phyloP scores from a whole-genome alignment of 2,888 invertebrate species.

The Catocala nupta region DNA sequence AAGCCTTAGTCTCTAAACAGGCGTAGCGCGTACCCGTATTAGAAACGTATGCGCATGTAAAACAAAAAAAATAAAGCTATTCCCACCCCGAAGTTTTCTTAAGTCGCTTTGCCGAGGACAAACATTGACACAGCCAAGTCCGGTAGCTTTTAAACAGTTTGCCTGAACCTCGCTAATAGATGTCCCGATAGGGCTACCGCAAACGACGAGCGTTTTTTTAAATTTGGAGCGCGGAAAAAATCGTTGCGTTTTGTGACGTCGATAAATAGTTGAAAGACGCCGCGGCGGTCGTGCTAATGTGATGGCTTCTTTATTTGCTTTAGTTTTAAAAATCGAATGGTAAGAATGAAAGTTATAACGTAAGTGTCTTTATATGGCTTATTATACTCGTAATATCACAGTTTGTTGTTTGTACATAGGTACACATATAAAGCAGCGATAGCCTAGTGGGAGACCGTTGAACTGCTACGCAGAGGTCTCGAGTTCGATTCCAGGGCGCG shows the following conservation, averaged over 20 bases:
- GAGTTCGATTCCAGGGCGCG: too few species aligned
- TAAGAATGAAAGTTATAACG: too few species aligned
- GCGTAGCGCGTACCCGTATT: slow-evolving; percentile 10
- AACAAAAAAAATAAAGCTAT: slow-evolving; percentile 32
- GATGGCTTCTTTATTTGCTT: slow-evolving; percentile 50
- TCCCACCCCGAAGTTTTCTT: slow-evolving; percentile 57
- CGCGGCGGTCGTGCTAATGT: slow-evolving; percentile 48
- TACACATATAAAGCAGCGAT: too few species aligned
- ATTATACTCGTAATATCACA: too few species aligned
- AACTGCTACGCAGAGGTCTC: too few species aligned
- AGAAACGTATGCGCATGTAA: slow-evolving; percentile 48
- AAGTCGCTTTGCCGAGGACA: slow-evolving; percentile 59
- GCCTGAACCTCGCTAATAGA: slow-evolving; percentile 78
- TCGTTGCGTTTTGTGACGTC: slow-evolving; percentile 32
- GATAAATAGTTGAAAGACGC: slow-evolving; percentile 36
- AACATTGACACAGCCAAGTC: slow-evolving; percentile 82
- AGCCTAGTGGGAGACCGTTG: too few species aligned
- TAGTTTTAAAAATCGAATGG: slow-evolving; percentile 7
- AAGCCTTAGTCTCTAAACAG: slow-evolving; percentile 8
- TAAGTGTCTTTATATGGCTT: too few species aligned
- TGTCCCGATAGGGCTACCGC: slow-evolving; percentile 69
- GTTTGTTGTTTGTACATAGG: too few species aligned
- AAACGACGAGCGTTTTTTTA: slow-evolving; percentile 54
- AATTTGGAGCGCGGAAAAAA: slow-evolving; percentile 57
- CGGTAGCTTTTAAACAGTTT: slow-evolving; percentile 85